Evolutionary conservation across 1,140 invertebrate species (phyloP).

Genomic region (Cydia strobilella): DNA sequence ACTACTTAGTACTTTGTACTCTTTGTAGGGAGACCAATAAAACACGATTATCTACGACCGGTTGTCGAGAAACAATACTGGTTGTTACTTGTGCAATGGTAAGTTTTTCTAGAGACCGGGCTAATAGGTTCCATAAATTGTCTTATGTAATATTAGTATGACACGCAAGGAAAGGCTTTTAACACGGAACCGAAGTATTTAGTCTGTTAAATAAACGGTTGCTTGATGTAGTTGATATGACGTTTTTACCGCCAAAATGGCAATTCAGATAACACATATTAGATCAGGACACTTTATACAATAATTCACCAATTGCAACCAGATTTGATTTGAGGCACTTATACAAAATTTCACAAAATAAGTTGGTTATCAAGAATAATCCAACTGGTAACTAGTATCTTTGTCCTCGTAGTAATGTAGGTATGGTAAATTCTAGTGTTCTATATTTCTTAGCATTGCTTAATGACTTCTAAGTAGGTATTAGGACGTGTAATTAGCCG

Average conservation of each 20-base stretch:
- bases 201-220: not conserved
- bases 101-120: conserved; percentile 8
- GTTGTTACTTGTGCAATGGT: conserved; percentile 24
- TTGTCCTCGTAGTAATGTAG: too few species aligned
- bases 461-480: not conserved
- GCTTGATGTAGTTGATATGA: not conserved
- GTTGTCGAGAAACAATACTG: conserved; percentile 14
- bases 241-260: too few species aligned
- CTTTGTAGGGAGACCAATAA: conserved; percentile 11
- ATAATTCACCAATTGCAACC: too few species aligned
- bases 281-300: too few species aligned
- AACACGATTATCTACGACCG: conserved; percentile 21
- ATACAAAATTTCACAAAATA: too few species aligned
- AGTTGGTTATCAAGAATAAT: too few species aligned
- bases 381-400: too few species aligned
- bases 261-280: too few species aligned
- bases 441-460: not conserved
- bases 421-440: not conserved
- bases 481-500: not conserved
- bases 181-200: not conserved
- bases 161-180: conserved; percentile 1
- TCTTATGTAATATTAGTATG: conserved; percentile 3
- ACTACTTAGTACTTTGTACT: not conserved
- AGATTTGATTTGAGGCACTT: too few species aligned
- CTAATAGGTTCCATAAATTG: conserved; percentile 17